Base-by-base conservation (phyloP, 2,113 vertebrate species). In the Leptosomus discolor region DNA sequence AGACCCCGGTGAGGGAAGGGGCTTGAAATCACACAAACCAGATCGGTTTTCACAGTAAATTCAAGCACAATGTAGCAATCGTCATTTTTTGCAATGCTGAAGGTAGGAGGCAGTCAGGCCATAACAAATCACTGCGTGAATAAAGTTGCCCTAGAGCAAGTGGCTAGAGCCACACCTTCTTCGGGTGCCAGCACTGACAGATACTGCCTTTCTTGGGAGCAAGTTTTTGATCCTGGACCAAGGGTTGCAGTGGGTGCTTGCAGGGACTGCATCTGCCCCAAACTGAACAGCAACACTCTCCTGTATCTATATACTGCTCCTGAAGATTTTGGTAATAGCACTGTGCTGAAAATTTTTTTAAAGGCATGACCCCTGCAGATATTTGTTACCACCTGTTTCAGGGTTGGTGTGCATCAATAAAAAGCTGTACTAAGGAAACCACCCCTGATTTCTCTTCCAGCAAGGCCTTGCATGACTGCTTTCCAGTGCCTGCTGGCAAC, bases 81-180 rank as follows among this genome's bases (percentile, higher is more conserved):
- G 1, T 1, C 2, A 21, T 17, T 54, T 64, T 64, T 57, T 46
- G 48, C 3, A 0, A 26, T 4, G n/a, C 26, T 46, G n/a, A 54
- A 48, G 29, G 43, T 8, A 74, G 58, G 36, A 86, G 24, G 79
- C 67, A 15, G 48, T 60, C 61, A 83, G n/a, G 48, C 51, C 61
- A 27, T 0, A 54, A 39, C 9, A 30, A 90, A 54, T 2, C 5
- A 32, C 6, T 8, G 22, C 8, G 20, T 1, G 37, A 46, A 69
- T 8, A 32, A 58, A 81, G 73, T 27, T 56, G 69, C 37, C 50
- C 69, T 18, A 26, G 23, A 57, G 90, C 29, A 39, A 39, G 17
- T 4, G 5, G 54, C 71, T 70, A 0, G 2, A 84, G 76, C 50
- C 54, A 70, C 56, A 86, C 46, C 78, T 48, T 74, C 8, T 30